Evolutionary conservation across 2,888 invertebrate species (phyloP).

Genomic region (Polydrusus tereticollis): DNA sequence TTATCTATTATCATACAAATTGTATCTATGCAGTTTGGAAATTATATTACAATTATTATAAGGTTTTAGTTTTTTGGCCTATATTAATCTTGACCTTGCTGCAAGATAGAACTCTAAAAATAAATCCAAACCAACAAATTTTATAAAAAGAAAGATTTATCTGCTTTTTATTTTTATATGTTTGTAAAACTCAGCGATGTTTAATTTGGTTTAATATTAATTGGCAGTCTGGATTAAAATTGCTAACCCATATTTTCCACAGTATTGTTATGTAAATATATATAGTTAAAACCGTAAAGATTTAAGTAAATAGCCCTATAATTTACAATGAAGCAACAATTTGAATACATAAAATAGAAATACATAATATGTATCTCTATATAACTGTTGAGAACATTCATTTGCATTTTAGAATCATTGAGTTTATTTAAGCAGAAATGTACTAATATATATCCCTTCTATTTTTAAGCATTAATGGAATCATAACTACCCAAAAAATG

Average conservation of each 20-base stretch:
- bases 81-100: background rate
- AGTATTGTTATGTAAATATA: background rate
- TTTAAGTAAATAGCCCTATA: background rate
- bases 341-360: too few species aligned
- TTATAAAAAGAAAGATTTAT: constrained; percentile 17
- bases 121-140: constrained; percentile 1
- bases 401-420: too few species aligned
- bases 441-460: too few species aligned
- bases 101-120: constrained; percentile 7
- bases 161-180: constrained; percentile 1
- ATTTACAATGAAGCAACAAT: too few species aligned
- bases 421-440: too few species aligned
- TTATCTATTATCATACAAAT: too few species aligned
- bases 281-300: background rate
- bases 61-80: background rate
- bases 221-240: background rate
- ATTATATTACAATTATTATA: background rate
- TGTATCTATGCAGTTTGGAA: too few species aligned
- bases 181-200: background rate
- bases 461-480: too few species aligned
- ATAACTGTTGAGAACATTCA: too few species aligned
- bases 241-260: background rate
- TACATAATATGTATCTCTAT: too few species aligned
- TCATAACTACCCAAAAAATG: too few species aligned
- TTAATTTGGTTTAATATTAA: background rate